Base-by-base conservation (phyloP, 37 sponge, comb jelly and placozoan genomes). In the Beroe forskalii region DNA sequence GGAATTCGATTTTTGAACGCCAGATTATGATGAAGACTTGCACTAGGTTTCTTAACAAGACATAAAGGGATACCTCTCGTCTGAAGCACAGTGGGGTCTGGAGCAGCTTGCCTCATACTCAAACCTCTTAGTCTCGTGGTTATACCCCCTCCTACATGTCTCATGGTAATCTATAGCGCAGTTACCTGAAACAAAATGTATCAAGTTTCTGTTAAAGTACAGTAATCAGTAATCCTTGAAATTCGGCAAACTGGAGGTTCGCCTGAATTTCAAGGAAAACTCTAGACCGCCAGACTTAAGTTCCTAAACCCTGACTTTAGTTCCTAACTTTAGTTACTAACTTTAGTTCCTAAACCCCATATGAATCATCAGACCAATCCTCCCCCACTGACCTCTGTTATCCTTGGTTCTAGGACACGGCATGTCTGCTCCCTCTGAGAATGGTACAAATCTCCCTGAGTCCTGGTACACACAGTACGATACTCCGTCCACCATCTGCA, bases 391-490 rank as follows among this genome's bases (percentile, higher is more conserved):
- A 80, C 86, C 86, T 43, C 86, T 80, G 55, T 80, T 44, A 42
- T 80, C 86, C 40, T 38, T 80, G 25, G 35, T 30, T 44, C 86
- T 2, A 25, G 86, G 43, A 80, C 86, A 80, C 1, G 28, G 40
- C 0, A 33, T 6, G 3, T 25, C 12, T 19, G 40, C 55, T 2
- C 9, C 27, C 86, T 80, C 86, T 24, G 86, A 80, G 86, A 80
- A 80, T 43, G 86, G 86, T 4, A 80, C 42, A 48, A 33, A 80
- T 25, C 44, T 41, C 44, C 86, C 86, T 23, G 55, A 44, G 20
- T 80, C 86, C 55, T 23, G 28, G 42, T 80, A 80, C 86, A 80
- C 86, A 80, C 86, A 80, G n/a, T 28, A 23, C 40, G 27, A 24
- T 22, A 80, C 55, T 2, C 55, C 86, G 32, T 69, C 38, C 38